Conservation (phyloP, 2,113 vertebrate species). For the Bufo gargarizans region DNA sequence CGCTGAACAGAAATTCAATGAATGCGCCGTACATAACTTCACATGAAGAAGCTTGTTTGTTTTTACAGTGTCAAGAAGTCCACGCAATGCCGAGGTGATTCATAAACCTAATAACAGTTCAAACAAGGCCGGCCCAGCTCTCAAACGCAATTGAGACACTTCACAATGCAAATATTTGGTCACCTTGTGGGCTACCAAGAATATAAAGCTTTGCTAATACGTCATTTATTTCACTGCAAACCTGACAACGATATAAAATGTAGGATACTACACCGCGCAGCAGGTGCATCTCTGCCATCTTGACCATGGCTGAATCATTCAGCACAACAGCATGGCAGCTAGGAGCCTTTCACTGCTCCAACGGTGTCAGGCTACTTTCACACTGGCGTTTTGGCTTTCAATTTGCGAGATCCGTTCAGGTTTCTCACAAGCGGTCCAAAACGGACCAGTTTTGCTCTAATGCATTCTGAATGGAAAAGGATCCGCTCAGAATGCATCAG, state of each 20-base stretch:
- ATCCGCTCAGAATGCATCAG: too few relatives aligned
- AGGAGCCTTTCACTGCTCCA: background rate
- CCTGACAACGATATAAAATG: background rate
- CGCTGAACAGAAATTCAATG: background rate
- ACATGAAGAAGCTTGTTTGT: slow-evolving; percentile 12
- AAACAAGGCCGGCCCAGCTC: slow-evolving; percentile 1
- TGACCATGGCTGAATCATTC: background rate
- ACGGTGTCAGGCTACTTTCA: background rate
- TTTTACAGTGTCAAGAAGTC: slow-evolving; percentile 12
- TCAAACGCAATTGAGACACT: slow-evolving; percentile 30
- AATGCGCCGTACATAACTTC: slow-evolving; percentile 14
- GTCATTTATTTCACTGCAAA: slow-evolving; percentile 8
- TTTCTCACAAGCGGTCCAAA: too few relatives aligned
- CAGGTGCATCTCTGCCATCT: background rate
- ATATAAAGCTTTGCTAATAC: background rate
- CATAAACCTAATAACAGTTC: slow-evolving; percentile 22
- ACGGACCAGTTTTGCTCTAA: too few relatives aligned
- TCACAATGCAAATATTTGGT: slow-evolving; percentile 42
- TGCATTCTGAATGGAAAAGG: too few relatives aligned
- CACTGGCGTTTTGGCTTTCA: too few relatives aligned
- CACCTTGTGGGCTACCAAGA: slow-evolving; percentile 34
- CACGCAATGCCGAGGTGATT: slow-evolving; percentile 22
- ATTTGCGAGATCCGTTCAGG: too few relatives aligned
- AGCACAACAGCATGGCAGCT: background rate
- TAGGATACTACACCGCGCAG: background rate